Evolutionary conservation across 2,888 invertebrate species (phyloP), one percentile per base, ranked within the genome.

Genomic region (Lissocephala sabroskyi): DNA sequence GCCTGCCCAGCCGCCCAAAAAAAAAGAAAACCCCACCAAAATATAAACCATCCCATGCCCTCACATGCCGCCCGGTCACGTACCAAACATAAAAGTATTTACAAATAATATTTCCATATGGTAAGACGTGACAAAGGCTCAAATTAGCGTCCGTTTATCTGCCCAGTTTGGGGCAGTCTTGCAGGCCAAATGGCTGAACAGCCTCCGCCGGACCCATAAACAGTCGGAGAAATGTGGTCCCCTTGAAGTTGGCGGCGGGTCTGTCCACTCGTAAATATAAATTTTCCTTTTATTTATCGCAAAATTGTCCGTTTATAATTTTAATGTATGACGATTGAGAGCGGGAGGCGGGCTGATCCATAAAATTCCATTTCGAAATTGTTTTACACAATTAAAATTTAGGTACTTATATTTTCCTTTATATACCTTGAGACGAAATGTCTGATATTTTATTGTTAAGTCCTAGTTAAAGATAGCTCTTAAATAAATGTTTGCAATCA

Each of bases 91-190:
- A 79, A 79, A 81, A 79, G 79, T 80, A 81, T 79, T 79, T 81
- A 79, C 79, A 80, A 80, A 79, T 79, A 79, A 79, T 79, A 79
- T 78, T 79, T 79, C 80, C 79, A 79, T 81, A 79, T 81, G 81
- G 62, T 61, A 79, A 81, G 78, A 79, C 79, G 81, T 79, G 79
- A 79, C 81, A 81, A 80, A 81, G 78, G 80, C 78, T 79, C 80
- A 70, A 79, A 74, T 79, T 79, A 76, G 77, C 74, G 79, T 63
- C 61, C 73, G 76, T 73, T 79, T 79, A 74, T 70, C 62, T 79
- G 45, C 51, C 52, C 54, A 16, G 14, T 17, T 16, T 6, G 35
- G 16, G 17, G n/a, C n/a, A n/a, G n/a, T n/a, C n/a, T n/a, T n/a
- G n/a, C n/a, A n/a, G 41, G 39, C 37, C 45, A 39, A 45, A 49